A percentile compares a stretch with the other conserved stretches of the same genome.
Evolutionary conservation across 2,888 invertebrate genomes (phyloP).

Genomic region (Laspeyria flexula): DNA sequence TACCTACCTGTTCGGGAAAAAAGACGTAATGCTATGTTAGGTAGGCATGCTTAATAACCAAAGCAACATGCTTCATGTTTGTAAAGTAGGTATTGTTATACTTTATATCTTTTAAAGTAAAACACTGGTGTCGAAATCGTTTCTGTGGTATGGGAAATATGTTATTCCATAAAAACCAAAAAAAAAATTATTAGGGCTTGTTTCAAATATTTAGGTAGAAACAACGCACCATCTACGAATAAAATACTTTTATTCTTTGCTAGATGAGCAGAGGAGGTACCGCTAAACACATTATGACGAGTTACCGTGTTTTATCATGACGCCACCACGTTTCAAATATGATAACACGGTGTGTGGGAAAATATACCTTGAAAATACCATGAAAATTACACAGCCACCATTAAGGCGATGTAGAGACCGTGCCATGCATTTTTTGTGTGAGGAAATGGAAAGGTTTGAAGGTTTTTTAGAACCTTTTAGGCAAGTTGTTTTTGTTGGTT

Average conservation of each 20-base stretch:
- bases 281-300: constrained; percentile 77
- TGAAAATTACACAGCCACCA: constrained; percentile 54
- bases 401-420: constrained; percentile 53
- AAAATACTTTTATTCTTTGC: constrained; percentile 57
- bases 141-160: too few relatives aligned
- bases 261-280: constrained; percentile 46
- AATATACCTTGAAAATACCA: constrained; percentile 55
- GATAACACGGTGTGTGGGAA: constrained; percentile 55
- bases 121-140: too few relatives aligned
- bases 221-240: constrained; percentile 7
- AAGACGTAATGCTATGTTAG: too few relatives aligned
- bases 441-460: constrained; percentile 35
- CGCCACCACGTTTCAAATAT: constrained; percentile 50
- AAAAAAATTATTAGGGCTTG: too few relatives aligned
- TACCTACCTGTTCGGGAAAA: too few relatives aligned
- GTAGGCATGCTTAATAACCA: too few relatives aligned
- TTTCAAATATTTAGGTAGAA: not conserved
- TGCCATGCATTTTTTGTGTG: constrained; percentile 47
- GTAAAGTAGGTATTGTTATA: too few relatives aligned
- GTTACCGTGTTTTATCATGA: constrained; percentile 63
- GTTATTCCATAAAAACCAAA: too few relatives aligned
- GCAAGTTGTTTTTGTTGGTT: constrained; percentile 6
- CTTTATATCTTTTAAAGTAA: too few relatives aligned
- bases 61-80: too few relatives aligned
- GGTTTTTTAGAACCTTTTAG: constrained; percentile 19